These are phyloP conservation scores for Invenusta paracnida DNA, from an alignment of 2,888 invertebrate genomes.

Conservation along the genomic window DNA sequence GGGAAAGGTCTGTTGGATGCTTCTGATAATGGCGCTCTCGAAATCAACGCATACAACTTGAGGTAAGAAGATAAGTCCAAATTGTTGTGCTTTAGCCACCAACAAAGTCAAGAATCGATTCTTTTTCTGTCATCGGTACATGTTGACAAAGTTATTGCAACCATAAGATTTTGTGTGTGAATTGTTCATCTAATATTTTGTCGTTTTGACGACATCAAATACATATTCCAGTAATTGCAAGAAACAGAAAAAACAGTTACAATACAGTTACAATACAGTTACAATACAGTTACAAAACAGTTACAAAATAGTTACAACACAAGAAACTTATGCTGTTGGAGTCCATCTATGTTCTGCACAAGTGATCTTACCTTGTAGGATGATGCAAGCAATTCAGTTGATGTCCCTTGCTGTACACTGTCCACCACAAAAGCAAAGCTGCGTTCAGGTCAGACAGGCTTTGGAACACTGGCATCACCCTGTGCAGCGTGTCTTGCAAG, in stretches of 20 bases:
- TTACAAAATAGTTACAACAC: background rate
- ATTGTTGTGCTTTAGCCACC: no score
- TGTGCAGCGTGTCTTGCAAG: no score
- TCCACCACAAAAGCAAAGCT: no score
- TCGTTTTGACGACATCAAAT: background rate
- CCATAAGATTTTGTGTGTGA: background rate
- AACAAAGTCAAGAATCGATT: no score
- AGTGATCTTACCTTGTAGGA: constrained; percentile 16
- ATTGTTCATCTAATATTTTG: background rate
- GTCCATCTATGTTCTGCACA: background rate
- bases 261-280: background rate
- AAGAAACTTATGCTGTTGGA: background rate
- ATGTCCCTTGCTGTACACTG: no score
- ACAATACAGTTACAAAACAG: background rate
- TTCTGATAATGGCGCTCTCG: no score
- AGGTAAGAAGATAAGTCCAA: no score
- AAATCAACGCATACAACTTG: no score
- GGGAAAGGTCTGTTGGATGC: no score
- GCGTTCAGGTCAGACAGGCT: no score
- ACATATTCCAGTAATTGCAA: background rate
- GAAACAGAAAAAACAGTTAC: background rate
- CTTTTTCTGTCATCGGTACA: background rate
- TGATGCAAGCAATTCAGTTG: background rate
- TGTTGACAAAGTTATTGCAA: background rate
- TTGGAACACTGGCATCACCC: no score